Evolutionary conservation across 2,888 invertebrate genomes (phyloP).

Genomic region (Latrodectus elegans): DNA sequence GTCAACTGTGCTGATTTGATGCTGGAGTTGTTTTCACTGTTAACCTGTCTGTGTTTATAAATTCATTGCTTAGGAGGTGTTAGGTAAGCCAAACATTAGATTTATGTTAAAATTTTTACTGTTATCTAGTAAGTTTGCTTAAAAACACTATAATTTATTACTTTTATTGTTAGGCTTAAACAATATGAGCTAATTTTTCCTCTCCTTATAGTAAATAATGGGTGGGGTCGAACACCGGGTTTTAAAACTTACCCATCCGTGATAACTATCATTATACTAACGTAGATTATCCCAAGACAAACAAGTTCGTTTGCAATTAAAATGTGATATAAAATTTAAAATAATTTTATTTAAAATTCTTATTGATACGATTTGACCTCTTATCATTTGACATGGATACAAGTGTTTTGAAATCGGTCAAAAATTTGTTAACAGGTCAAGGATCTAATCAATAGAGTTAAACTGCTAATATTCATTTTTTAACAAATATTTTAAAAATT

Average conservation of each 20-base stretch:
- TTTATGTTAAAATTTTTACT: background rate
- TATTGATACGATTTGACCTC: too few species aligned
- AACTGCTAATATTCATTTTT: too few species aligned
- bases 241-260: constrained; percentile 38
- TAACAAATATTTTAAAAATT: too few species aligned
- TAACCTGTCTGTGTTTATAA: constrained; percentile 42
- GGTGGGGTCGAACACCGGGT: constrained; percentile 68
- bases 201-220: constrained; percentile 55
- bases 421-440: too few species aligned
- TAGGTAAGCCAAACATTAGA: constrained; percentile 45
- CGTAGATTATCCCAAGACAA: too few species aligned
- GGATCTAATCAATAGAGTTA: too few species aligned
- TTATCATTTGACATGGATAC: too few species aligned
- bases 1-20: constrained; percentile 56
- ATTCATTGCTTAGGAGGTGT: constrained; percentile 11
- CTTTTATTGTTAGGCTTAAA: constrained; percentile 42
- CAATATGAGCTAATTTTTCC: constrained; percentile 10
- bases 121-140: background rate
- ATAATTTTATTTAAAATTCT: too few species aligned
- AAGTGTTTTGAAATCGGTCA: too few species aligned
- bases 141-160: background rate
- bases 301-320: too few species aligned
- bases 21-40: constrained; percentile 65
- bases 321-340: too few species aligned
- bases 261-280: background rate